A percentile compares a stretch with the other conserved stretches of the same genome.
phyloP scores from a whole-genome alignment of 2,797 vertebrate species.

The Morelia viridis region DNA sequence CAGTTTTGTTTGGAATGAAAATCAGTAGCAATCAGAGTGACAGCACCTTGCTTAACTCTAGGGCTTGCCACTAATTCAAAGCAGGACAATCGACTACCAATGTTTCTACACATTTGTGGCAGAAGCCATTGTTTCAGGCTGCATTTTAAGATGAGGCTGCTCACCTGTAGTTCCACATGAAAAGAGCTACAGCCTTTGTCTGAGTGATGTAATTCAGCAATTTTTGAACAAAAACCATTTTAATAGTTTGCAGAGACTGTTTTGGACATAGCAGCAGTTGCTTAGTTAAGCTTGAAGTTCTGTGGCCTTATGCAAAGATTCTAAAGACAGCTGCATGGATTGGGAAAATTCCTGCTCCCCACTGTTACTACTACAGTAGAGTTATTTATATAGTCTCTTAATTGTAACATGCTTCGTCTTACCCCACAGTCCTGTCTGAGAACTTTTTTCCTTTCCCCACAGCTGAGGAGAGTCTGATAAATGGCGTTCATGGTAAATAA shows the following conservation, averaged over 20 bases:
- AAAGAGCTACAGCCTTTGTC: background rate
- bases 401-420: background rate
- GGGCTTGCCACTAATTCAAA: background rate
- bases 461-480: background rate
- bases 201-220: background rate
- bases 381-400: slow-evolving; percentile 16
- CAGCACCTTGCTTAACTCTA: background rate
- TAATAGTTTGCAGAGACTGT: background rate
- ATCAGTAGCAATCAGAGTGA: too few species aligned
- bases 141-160: background rate
- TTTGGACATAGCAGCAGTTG: background rate
- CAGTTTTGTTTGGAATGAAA: background rate
- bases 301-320: background rate
- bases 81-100: background rate
- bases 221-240: background rate
- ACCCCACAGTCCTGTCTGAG: background rate
- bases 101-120: background rate
- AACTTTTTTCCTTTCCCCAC: background rate
- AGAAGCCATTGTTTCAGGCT: background rate
- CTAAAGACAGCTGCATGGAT: background rate
- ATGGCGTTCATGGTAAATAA: background rate
- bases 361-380: background rate
- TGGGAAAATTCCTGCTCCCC: slow-evolving; percentile 11
- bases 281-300: background rate
- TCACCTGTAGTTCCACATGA: background rate